Evolutionary conservation across 1,140 invertebrate species (phyloP).

Genomic region (Cotesia glomerata): DNA sequence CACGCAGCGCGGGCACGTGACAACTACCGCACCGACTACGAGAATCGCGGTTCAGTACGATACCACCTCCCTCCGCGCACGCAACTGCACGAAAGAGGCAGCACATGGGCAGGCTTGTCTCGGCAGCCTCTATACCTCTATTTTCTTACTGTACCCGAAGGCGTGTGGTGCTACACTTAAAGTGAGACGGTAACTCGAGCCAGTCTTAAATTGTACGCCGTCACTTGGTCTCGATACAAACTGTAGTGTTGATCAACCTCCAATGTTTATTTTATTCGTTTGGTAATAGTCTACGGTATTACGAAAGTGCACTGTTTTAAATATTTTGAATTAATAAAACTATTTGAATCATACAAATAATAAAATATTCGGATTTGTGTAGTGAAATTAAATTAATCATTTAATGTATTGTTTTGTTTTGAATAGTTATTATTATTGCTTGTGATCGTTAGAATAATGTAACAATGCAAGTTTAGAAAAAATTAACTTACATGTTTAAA

Average conservation of each 20-base stretch:
- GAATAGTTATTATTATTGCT: not conserved
- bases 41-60: slow-evolving; percentile 61
- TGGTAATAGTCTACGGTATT: too few species aligned
- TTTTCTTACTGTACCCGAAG: slow-evolving; percentile 33
- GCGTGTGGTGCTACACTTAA: slow-evolving; percentile 34
- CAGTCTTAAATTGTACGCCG: slow-evolving; percentile 27
- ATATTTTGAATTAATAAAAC: not conserved
- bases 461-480: slow-evolving; percentile 6
- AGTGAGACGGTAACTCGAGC: slow-evolving; percentile 34
- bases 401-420: not conserved
- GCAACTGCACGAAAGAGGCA: slow-evolving; percentile 41
- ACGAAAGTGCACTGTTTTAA: not conserved
- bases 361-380: not conserved
- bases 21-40: slow-evolving; percentile 59
- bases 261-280: not conserved
- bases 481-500: not conserved
- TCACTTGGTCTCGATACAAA: slow-evolving; percentile 30
- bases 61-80: slow-evolving; percentile 62
- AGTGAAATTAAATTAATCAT: not conserved
- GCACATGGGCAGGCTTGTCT: slow-evolving; percentile 22
- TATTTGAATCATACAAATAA: too few species aligned
- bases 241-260: slow-evolving; percentile 25
- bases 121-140: slow-evolving; percentile 30
- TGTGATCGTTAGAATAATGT: not conserved
- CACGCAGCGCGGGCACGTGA: slow-evolving; percentile 61